phyloP scores from a whole-genome alignment of 2,113 vertebrate genomes.

The Megaceryle maxima region DNA sequence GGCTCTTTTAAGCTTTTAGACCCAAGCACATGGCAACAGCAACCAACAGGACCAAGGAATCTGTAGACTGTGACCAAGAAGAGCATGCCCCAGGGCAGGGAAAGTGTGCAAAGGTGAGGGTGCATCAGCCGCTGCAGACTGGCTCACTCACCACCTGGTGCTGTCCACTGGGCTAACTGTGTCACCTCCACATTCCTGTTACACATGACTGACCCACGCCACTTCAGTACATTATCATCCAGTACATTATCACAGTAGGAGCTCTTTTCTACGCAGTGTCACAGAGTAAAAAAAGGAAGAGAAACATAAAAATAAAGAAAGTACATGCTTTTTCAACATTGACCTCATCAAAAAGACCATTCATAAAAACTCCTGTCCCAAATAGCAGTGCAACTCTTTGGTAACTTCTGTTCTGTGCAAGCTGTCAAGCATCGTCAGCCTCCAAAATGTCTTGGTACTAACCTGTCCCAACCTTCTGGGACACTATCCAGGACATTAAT shows the following conservation, averaged over 20 bases:
- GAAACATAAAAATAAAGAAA: not conserved
- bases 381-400: not conserved
- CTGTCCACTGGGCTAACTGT: not conserved
- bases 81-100: not conserved
- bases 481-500: not conserved
- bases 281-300: not conserved
- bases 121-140: not conserved
- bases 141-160: accelerated
- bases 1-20: not conserved
- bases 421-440: not conserved
- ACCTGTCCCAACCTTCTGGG: not conserved
- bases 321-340: not conserved
- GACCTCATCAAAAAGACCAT: not conserved
- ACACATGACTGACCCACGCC: not conserved
- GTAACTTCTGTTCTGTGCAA: not conserved
- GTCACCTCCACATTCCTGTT: not conserved
- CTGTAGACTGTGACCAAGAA: not conserved
- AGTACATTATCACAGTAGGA: not conserved
- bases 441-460: not conserved
- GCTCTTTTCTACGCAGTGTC: not conserved
- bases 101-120: not conserved
- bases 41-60: not conserved
- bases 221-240: not conserved
- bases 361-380: not conserved
- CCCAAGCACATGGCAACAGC: not conserved